Evolutionary conservation across 1,140 invertebrate genomes (phyloP).

Genomic region (Heterodera schachtii): DNA sequence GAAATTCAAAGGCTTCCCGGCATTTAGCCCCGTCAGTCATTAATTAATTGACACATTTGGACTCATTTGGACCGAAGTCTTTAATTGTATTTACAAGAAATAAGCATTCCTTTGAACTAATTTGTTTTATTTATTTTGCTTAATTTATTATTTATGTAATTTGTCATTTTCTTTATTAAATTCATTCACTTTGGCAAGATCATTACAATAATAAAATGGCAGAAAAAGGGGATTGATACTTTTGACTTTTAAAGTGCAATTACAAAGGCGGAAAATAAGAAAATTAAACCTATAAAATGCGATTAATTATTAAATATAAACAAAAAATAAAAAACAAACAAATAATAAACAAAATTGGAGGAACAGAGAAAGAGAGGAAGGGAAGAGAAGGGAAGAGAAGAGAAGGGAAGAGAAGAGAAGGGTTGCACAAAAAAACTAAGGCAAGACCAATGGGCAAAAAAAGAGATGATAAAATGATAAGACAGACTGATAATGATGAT

Average conservation of each 20-base stretch:
- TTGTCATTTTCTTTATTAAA: too few species aligned
- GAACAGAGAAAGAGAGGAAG: background rate
- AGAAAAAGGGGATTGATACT: constrained; percentile 5
- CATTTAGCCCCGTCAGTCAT: background rate
- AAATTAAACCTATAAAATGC: background rate
- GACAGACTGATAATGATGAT: too few species aligned
- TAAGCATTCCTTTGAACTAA: too few species aligned
- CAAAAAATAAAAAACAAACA: background rate
- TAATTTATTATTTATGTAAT: too few species aligned
- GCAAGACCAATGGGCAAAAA: too few species aligned
- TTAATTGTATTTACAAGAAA: too few species aligned
- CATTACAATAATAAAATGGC: background rate
- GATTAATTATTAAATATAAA: background rate
- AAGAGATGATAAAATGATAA: too few species aligned
- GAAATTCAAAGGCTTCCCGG: constrained; percentile 41
- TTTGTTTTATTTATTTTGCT: too few species aligned
- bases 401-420: background rate
- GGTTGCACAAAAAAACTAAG: background rate
- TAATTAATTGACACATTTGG: background rate
- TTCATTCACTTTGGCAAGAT: background rate
- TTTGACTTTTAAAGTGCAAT: background rate
- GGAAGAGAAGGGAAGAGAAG: too few species aligned
- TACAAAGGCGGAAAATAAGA: background rate
- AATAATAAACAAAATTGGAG: background rate
- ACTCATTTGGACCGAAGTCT: too few species aligned